Base-by-base conservation (phyloP, 2,888 invertebrate genomes). In the Caenorhabditis wallacei region DNA sequence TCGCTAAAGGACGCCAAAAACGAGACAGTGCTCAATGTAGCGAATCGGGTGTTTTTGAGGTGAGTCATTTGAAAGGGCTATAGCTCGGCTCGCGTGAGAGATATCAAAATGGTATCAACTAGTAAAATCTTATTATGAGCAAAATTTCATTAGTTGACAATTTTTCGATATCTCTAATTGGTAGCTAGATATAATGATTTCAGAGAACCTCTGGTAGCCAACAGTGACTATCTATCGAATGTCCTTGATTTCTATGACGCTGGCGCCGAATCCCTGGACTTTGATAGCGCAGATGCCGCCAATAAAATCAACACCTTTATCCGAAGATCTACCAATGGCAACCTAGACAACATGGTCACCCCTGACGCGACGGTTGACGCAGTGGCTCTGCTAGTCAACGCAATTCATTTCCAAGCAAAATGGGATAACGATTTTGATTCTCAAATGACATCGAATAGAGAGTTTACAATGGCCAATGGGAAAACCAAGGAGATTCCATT, bases 251-350 rank as follows among this genome's bases (percentile, higher is more conserved):
- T 48, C 22, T 82, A 71, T 35, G 24, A 63, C 7, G 78, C 82
- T 11, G 26, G 24, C 8, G 82, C 82, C 2, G 63, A 82, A 46
- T 43, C 20, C 4, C 16, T 82, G 0, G 63, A 82, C 22, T 71
- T 82, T 30, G 11, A 18, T 2, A 46, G 46, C 24, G 13, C 66
- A 10, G 66, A 56, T 0, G 30, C 70, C 11, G 37, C 64, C 2
- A 30, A 92, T 5, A 92, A 91, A 0, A 96, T 98, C 57, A 98
- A 98, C 91, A 88, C 92, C 46, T 97, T 96, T 96, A 96, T 96
- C 46, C 95, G 95, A 90, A 92, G 94, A 3, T 94, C 95, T 90
- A 98, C 98, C 0, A 95, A 95, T 68, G 93, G 95, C 10, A 96
- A 95, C 92, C 97, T 98, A 70, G 94, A 94, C 87, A 94, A 96